phyloP scores from a whole-genome alignment of 2,113 vertebrate genomes.

The Fukomys damarensis region DNA sequence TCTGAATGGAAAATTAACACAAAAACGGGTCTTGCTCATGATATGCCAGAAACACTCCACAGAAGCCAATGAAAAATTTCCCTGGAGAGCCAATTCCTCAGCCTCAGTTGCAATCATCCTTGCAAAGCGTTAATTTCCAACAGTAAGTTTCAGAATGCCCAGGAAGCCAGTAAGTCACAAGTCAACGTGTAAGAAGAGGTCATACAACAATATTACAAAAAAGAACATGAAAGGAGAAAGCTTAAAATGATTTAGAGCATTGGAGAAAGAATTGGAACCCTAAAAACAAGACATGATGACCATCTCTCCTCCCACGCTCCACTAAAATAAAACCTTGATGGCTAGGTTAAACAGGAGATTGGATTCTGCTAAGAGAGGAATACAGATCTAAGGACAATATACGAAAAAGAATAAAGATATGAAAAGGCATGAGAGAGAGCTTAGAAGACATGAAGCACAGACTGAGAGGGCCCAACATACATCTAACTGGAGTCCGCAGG shows the following conservation, averaged over 20 bases:
- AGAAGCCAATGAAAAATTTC: background rate
- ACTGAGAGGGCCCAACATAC: background rate
- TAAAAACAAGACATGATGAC: background rate
- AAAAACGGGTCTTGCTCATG: background rate
- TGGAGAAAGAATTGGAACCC: background rate
- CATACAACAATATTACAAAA: background rate
- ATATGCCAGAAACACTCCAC: background rate
- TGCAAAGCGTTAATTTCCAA: background rate
- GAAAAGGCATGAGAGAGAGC: background rate
- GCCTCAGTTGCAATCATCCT: background rate
- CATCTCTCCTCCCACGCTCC: background rate
- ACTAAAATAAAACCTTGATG: constrained; percentile 17
- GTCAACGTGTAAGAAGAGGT: background rate
- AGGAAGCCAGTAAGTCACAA: background rate
- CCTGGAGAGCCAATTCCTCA: background rate
- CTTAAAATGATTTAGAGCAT: background rate
- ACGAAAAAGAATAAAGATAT: background rate
- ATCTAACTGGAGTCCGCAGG: background rate
- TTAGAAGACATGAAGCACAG: background rate
- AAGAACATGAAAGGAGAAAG: background rate
- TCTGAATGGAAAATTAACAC: constrained; percentile 35
- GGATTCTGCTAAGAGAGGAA: constrained; percentile 6
- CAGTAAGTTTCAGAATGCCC: background rate
- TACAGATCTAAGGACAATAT: background rate
- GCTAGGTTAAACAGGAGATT: background rate